Evolutionary conservation across 2,113 vertebrate genomes (phyloP).

Genomic region (Neolamprologus tretocephalus): DNA sequence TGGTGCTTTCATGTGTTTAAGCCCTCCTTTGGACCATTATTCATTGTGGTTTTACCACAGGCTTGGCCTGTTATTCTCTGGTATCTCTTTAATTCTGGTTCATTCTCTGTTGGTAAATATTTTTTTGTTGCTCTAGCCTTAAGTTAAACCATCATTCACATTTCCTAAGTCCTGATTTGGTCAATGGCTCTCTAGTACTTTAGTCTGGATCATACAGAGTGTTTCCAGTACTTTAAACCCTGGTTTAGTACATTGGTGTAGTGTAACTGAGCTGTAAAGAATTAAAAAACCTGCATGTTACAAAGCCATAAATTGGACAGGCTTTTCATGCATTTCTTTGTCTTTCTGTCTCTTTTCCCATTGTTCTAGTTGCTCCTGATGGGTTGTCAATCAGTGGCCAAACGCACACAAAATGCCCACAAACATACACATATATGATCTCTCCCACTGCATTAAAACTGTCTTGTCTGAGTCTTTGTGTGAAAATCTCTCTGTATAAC

Average conservation of each 20-base stretch:
- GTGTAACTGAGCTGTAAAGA: neutral
- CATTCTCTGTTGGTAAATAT: neutral
- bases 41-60: neutral
- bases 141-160: neutral
- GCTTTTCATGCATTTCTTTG: neutral
- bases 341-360: neutral
- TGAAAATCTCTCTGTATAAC: neutral
- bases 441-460: conserved; percentile 2
- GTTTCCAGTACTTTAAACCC: neutral
- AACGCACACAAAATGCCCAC: neutral
- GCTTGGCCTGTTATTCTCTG: neutral
- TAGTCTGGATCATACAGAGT: neutral
- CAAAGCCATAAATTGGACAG: neutral
- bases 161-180: neutral
- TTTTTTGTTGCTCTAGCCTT: neutral
- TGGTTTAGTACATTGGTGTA: neutral
- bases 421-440: conserved; percentile 1
- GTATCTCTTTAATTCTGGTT: neutral
- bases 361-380: neutral
- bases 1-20: neutral
- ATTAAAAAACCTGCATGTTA: neutral
- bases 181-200: neutral
- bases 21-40: neutral
- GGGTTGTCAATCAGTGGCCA: neutral
- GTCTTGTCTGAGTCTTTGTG: conserved; percentile 21